Evolutionary conservation across 1,140 invertebrate species (phyloP).

Genomic region (Euwallacea fornicatus): DNA sequence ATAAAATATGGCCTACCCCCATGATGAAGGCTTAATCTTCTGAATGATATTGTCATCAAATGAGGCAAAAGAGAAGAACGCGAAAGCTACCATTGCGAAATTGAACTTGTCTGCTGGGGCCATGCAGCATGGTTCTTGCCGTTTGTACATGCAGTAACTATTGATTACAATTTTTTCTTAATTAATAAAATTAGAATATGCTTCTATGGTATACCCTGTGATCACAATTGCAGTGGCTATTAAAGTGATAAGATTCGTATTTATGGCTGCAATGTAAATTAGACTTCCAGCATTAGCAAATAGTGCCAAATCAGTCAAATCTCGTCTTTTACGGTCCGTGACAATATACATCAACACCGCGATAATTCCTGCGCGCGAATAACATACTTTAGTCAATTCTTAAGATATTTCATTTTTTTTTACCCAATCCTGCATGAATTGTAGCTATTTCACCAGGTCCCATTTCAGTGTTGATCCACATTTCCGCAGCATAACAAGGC

Average conservation of each 20-base stretch:
- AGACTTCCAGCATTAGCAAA: slow-evolving; percentile 21
- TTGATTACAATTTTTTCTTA: neutral
- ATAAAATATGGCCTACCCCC: neutral
- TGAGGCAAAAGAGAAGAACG: slow-evolving; percentile 19
- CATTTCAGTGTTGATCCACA: slow-evolving; percentile 32
- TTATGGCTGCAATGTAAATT: slow-evolving; percentile 12
- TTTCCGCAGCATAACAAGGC: slow-evolving; percentile 33
- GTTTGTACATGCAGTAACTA: slow-evolving; percentile 27
- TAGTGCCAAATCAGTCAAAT: slow-evolving; percentile 29
- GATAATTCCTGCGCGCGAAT: slow-evolving; percentile 14
- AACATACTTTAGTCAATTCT: neutral
- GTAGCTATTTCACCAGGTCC: slow-evolving; percentile 24
- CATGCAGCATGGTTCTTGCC: slow-evolving; percentile 26
- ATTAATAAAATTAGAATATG: neutral
- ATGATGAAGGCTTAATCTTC: neutral
- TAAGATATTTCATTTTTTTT: slow-evolving; percentile 1
- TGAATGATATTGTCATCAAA: slow-evolving; percentile 20
- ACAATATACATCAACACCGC: slow-evolving; percentile 21
- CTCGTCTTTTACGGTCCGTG: slow-evolving; percentile 23
- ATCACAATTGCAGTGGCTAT: slow-evolving; percentile 18
- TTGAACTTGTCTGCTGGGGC: slow-evolving; percentile 32
- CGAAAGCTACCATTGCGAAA: slow-evolving; percentile 26
- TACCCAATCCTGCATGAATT: slow-evolving; percentile 29
- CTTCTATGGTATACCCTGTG: slow-evolving; percentile 9
- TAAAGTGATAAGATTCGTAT: slow-evolving; percentile 10